Evolutionary conservation across 1,140 invertebrate genomes (phyloP), one percentile per base, ranked within the genome.

Genomic region (Samia ricini): DNA sequence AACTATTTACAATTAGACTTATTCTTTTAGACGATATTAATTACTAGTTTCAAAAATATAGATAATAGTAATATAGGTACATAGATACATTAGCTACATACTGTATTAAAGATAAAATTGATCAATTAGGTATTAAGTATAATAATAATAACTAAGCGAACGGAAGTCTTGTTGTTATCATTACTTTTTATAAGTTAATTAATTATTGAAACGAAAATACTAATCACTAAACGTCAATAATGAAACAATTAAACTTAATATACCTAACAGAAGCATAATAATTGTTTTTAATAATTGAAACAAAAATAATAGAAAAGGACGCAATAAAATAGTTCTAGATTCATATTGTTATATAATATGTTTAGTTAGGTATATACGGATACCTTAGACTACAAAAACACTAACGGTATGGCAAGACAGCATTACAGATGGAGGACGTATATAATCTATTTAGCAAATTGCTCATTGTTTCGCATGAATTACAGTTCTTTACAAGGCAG

Each of bases 321-420:
- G 49, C 33, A 22, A 56, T 60, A 66, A 56, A 49, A 56, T 61
- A 64, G 56, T 55, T 54, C 29, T 55, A 64, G 55, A 64, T 49
- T 54, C 57, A 51, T 60, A 63, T 63, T 23, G 52, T n/a, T 36
- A 20, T 12, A 52, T 7, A 50, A 57, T 57, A 57, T 55, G 24
- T n/a, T 57, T 29, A 57, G 56, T 57, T 57, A 57, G 56, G 56
- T 57, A 57, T 29, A 24, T 55, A 22, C 8, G 64, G 71, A 77
- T 83, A 83, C 74, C 74, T 42, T 80, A 76, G 70, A 61, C 77
- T 86, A 85, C 71, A 74, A 81, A 21, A 82, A 83, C 68, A 79
- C 83, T 87, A 85, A 78, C 73, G 77, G 77, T 83, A 90, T 90
- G 88, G 88, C 88, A 90, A 90, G 88, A 90, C 81, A 85, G 77